phyloP scores from a whole-genome alignment of 2,797 vertebrate genomes.

The Sebastolobus alascanus region DNA sequence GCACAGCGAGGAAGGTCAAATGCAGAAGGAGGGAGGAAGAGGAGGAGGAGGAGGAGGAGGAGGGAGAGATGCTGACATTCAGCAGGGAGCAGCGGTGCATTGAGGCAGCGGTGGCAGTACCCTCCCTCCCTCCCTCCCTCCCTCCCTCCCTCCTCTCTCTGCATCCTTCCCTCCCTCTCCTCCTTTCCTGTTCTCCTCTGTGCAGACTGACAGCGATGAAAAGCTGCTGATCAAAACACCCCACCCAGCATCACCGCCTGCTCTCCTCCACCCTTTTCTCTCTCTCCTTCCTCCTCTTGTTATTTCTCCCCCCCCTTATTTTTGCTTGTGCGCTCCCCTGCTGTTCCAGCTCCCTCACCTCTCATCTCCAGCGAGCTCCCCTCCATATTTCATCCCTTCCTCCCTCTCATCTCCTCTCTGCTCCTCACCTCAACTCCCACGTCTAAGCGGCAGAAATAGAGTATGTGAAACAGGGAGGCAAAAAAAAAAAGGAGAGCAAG shows the following conservation, averaged over 20 bases:
- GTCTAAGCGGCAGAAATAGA: slow-evolving; percentile 75
- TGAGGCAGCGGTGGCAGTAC: slow-evolving; percentile 75
- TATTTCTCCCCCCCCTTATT: slow-evolving; percentile 57
- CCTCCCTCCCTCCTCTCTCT: slow-evolving; percentile 31
- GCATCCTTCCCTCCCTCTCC: slow-evolving; percentile 40
- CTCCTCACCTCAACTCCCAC: slow-evolving; percentile 80
- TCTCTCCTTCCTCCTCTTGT: slow-evolving; percentile 60
- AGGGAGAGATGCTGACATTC: slow-evolving; percentile 77
- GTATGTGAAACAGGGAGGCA: slow-evolving; percentile 64
- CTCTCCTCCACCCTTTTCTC: slow-evolving; percentile 43
- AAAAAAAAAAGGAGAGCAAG: slow-evolving; percentile 63
- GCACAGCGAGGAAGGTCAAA: slow-evolving; percentile 77
- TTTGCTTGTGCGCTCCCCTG: slow-evolving; percentile 55
- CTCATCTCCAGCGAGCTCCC: slow-evolving; percentile 70
- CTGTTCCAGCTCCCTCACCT: slow-evolving; percentile 70
- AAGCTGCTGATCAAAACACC: slow-evolving; percentile 86
- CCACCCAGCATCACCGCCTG: slow-evolving; percentile 75
- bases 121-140: slow-evolving; percentile 51
- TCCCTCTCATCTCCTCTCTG: slow-evolving; percentile 60
- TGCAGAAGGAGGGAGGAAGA: slow-evolving; percentile 27
- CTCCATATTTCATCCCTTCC: slow-evolving; percentile 50
- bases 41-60: background rate
- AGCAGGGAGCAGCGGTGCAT: slow-evolving; percentile 80
- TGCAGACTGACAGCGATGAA: slow-evolving; percentile 81
- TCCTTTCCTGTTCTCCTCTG: slow-evolving; percentile 66